Percentiles rank a stretch among this genome's conserved stretches.
Conservation (phyloP, 2,113 vertebrate species). For the Probosciger aterrimus region DNA sequence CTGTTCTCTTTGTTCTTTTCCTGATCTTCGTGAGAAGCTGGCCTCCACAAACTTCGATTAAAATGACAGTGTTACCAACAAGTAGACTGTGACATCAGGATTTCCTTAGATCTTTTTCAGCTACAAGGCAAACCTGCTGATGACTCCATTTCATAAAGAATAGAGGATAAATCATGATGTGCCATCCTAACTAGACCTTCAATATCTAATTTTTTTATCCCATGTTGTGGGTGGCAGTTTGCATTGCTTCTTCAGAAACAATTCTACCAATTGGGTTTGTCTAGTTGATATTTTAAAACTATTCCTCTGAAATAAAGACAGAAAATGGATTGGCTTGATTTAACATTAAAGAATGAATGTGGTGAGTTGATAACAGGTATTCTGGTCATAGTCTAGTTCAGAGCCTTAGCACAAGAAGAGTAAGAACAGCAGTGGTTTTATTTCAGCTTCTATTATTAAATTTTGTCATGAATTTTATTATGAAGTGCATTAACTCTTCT, state of each 20-base stretch:
- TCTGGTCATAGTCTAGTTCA: background rate
- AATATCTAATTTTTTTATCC: background rate
- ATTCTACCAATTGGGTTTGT: background rate
- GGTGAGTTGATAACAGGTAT: background rate
- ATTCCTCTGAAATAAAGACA: background rate
- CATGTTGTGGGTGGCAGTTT: fast-evolving
- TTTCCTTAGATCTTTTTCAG: background rate
- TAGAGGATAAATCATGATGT: background rate
- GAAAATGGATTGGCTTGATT: background rate
- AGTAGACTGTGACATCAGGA: background rate
- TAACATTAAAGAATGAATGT: background rate
- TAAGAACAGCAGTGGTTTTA: background rate
- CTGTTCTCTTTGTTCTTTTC: background rate
- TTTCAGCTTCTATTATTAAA: background rate
- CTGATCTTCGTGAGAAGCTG: background rate
- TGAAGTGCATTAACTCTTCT: background rate
- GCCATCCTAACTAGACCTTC: background rate
- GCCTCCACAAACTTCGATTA: background rate
- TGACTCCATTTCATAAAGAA: background rate
- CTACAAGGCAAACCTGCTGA: background rate
- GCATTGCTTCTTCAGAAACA: background rate
- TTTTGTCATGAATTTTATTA: background rate
- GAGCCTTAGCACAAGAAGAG: background rate
- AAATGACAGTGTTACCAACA: background rate
- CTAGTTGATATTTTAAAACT: background rate